A percentile compares a stretch with the other conserved stretches of the same genome.
phyloP scores from a whole-genome alignment of 2,797 vertebrate genomes.

The Xerus rutilus region DNA sequence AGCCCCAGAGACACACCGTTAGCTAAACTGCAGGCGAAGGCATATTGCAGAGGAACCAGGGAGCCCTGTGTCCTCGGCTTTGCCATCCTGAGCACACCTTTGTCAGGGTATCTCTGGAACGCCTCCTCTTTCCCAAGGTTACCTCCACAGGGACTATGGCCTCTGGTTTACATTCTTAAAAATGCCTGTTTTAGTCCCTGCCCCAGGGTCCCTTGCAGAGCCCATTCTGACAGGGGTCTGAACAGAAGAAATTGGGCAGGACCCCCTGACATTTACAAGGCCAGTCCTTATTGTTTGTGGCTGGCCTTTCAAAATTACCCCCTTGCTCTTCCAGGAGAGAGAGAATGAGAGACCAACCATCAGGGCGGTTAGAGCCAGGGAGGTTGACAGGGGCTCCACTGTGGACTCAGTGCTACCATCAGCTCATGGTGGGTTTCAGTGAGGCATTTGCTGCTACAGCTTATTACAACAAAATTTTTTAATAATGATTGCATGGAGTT shows the following conservation, averaged over 20 bases:
- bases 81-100: not conserved
- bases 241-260: not conserved
- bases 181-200: not conserved
- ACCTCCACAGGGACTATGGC: conserved; percentile 18
- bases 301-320: not conserved
- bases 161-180: not conserved
- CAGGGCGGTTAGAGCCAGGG: not conserved
- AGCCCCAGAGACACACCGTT: not conserved
- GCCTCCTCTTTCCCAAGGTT: not conserved
- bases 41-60: not conserved
- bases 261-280: not conserved
- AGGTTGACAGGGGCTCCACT: not conserved
- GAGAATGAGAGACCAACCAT: not conserved
- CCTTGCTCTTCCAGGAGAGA: not conserved
- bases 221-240: not conserved
- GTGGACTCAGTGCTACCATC: not conserved
- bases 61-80: not conserved
- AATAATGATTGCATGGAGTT: not conserved
- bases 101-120: not conserved
- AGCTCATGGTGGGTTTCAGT: not conserved
- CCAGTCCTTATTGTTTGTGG: not conserved
- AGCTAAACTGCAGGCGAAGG: conserved; percentile 44
- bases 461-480: not conserved
- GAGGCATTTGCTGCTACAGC: not conserved
- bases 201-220: not conserved